These are phyloP conservation scores for Spondyliosoma cantharus DNA, from an alignment of 2,797 vertebrate species.

Conservation along the genomic window DNA sequence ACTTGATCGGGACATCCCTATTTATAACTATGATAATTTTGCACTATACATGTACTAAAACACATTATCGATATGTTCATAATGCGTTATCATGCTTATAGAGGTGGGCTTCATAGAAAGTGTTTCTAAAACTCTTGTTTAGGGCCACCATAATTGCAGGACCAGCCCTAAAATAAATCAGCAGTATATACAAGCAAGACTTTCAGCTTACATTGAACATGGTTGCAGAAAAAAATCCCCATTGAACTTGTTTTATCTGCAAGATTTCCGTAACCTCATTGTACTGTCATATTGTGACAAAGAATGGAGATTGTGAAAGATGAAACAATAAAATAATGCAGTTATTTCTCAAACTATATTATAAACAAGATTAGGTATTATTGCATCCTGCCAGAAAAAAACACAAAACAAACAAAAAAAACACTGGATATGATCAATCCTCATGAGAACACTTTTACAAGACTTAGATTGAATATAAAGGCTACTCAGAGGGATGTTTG, in stretches of 20 bases:
- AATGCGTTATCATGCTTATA: too few species aligned
- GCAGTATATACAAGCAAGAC: conserved; percentile 1
- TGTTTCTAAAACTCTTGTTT: too few species aligned
- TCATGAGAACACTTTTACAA: conserved; percentile 12
- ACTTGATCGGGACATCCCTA: too few species aligned
- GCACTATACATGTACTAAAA: too few species aligned
- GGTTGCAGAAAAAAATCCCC: background rate
- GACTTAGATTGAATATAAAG: conserved; percentile 13
- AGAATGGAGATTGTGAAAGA: conserved; percentile 6
- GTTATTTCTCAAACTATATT: conserved; percentile 29
- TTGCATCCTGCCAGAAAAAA: background rate
- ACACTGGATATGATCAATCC: conserved; percentile 12
- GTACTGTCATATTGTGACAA: conserved; percentile 1
- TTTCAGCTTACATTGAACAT: conserved; percentile 7
- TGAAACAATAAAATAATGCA: background rate
- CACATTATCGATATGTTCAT: too few species aligned
- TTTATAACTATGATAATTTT: too few species aligned
- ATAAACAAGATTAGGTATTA: conserved; percentile 8
- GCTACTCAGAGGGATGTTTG: background rate
- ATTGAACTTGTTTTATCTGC: background rate
- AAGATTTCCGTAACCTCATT: background rate
- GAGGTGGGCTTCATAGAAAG: too few species aligned
- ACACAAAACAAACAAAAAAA: too few species aligned
- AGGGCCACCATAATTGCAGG: too few species aligned
- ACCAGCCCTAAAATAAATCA: too few species aligned